These are phyloP conservation scores for Carassius auratus DNA, from an alignment of 2,113 vertebrate genomes.

Conservation along the genomic window DNA sequence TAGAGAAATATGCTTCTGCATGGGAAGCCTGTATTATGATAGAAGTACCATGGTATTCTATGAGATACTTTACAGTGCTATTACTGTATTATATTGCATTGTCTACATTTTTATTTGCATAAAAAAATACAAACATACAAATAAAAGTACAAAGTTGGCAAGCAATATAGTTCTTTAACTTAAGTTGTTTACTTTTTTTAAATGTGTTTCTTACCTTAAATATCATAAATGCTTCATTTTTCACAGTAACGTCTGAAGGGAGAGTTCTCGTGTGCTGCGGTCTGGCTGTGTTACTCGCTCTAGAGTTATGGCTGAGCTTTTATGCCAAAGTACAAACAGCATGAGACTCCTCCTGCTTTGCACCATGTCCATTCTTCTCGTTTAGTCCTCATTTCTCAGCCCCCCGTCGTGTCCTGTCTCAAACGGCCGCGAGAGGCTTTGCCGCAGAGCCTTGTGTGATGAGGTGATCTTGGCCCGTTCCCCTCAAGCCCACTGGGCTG, in stretches of 20 bases:
- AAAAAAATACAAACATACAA: background rate
- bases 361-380: background rate
- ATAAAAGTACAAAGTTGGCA: background rate
- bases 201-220: background rate
- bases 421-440: background rate
- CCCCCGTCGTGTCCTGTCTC: background rate
- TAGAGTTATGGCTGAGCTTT: background rate
- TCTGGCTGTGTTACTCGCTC: background rate
- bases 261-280: background rate
- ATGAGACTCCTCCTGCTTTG: slow-evolving; percentile 6
- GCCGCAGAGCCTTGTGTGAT: slow-evolving; percentile 26
- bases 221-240: background rate
- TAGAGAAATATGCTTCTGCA: background rate
- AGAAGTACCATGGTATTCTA: background rate
- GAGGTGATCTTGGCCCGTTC: slow-evolving; percentile 42
- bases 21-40: background rate
- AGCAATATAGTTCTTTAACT: background rate
- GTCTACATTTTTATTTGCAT: too few relatives aligned
- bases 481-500: slow-evolving; percentile 21
- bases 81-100: background rate
- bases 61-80: background rate
- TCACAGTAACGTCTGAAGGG: background rate
- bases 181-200: background rate
- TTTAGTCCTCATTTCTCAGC: slow-evolving; percentile 35
- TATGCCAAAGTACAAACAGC: slow-evolving; percentile 30